These are phyloP conservation scores for Acanthurus tractus DNA, from an alignment of 2,797 vertebrate genomes.

Conservation along the genomic window DNA sequence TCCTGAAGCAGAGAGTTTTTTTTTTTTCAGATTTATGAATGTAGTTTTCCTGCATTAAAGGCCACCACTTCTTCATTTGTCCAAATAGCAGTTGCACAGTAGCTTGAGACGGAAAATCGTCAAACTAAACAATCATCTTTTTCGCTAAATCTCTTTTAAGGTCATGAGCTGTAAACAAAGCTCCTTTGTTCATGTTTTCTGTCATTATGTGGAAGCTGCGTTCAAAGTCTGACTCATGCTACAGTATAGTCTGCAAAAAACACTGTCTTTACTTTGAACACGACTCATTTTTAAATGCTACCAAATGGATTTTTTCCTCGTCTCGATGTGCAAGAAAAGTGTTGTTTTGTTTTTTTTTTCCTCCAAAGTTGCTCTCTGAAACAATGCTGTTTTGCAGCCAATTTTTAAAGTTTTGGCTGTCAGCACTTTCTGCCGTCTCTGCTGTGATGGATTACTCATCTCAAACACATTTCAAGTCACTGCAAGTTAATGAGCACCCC, in stretches of 20 bases:
- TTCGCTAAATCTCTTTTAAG: neutral
- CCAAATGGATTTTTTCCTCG: neutral
- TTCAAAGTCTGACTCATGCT: neutral
- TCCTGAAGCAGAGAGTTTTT: slow-evolving; percentile 27
- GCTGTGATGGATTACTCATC: slow-evolving; percentile 24
- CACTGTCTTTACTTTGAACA: slow-evolving; percentile 5
- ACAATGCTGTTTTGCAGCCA: slow-evolving; percentile 17
- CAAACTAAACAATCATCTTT: neutral
- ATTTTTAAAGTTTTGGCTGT: slow-evolving; percentile 14
- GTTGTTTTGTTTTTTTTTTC: neutral
- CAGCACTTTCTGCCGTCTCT: slow-evolving; percentile 9
- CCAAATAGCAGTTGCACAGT: slow-evolving; percentile 17
- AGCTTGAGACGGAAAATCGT: neutral
- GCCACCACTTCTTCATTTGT: neutral
- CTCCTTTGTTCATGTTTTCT: neutral
- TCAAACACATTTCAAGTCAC: slow-evolving; percentile 27
- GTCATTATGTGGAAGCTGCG: neutral
- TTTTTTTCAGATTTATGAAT: slow-evolving; percentile 38
- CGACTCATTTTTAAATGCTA: neutral
- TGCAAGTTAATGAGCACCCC: slow-evolving; percentile 20
- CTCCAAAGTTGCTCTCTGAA: neutral
- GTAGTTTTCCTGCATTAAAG: slow-evolving; percentile 2
- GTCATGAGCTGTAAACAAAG: neutral
- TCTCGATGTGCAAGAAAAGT: neutral
- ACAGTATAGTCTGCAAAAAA: neutral